These are phyloP conservation scores for Yoshiicerus persimilis DNA, from an alignment of 1,140 invertebrate genomes.

Conservation along the genomic window DNA sequence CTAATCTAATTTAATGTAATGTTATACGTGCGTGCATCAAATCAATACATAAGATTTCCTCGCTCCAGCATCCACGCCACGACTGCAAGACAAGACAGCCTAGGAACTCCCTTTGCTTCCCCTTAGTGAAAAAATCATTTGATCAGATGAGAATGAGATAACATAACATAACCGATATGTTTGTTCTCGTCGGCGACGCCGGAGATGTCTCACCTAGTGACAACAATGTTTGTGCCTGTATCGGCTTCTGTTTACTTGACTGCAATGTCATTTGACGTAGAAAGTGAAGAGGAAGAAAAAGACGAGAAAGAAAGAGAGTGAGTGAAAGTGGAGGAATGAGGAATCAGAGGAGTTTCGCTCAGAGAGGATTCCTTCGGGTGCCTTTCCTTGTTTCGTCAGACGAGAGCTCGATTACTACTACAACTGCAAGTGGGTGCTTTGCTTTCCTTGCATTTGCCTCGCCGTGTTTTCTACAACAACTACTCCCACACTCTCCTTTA, in stretches of 20 bases:
- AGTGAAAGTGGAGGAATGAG: background rate
- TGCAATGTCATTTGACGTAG: too few relatives aligned
- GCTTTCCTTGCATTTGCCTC: background rate
- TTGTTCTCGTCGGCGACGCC: too few relatives aligned
- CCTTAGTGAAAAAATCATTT: background rate
- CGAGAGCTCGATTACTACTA: background rate
- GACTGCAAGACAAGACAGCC: too few relatives aligned
- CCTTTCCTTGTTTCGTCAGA: background rate
- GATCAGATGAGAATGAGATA: background rate
- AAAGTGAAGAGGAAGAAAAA: too few relatives aligned
- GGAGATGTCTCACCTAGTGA: too few relatives aligned
- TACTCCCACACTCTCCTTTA: background rate
- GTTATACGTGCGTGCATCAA: slow-evolving; percentile 21
- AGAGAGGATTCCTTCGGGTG: background rate
- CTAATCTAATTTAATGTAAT: slow-evolving; percentile 19
- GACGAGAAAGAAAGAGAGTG: too few relatives aligned
- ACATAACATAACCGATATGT: too few relatives aligned
- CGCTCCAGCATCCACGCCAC: background rate
- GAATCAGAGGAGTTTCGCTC: background rate
- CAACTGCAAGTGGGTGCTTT: background rate
- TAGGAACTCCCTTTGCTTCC: background rate
- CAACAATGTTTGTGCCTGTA: too few relatives aligned
- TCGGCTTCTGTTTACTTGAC: too few relatives aligned
- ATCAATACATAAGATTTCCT: background rate
- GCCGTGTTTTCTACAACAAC: background rate